These are phyloP conservation scores for Scomber colias DNA, from an alignment of 2,113 vertebrate genomes.

Conservation along the genomic window DNA sequence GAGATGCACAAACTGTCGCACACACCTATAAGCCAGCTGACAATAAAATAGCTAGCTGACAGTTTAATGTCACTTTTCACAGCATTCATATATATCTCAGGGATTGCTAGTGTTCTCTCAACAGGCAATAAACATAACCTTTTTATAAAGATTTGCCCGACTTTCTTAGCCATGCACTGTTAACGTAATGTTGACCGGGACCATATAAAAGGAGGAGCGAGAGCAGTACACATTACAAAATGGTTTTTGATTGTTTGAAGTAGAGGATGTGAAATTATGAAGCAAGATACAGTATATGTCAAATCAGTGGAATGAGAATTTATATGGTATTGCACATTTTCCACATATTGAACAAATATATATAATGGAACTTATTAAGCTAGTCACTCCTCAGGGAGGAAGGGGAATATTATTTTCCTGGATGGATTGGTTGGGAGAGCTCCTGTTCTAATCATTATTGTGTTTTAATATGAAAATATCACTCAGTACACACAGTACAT, in stretches of 20 bases:
- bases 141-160: constrained; percentile 52
- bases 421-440: neutral
- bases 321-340: neutral
- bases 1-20: constrained; percentile 12
- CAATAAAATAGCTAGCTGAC: constrained; percentile 54
- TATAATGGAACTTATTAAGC: constrained; percentile 11
- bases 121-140: constrained; percentile 46
- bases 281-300: constrained; percentile 9
- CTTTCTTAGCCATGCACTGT: constrained; percentile 39
- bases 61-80: constrained; percentile 79
- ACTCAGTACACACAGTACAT: constrained; percentile 3
- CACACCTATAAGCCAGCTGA: constrained; percentile 13
- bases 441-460: constrained; percentile 1
- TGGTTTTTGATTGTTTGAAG: constrained; percentile 48
- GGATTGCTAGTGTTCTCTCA: constrained; percentile 59
- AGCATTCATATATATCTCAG: constrained; percentile 61
- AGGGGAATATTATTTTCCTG: neutral
- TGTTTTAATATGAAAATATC: constrained; percentile 17
- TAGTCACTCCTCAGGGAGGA: neutral
- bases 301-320: constrained; percentile 25
- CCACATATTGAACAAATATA: constrained; percentile 37
- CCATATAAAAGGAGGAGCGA: constrained; percentile 27
- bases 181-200: constrained; percentile 39
- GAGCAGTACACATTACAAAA: constrained; percentile 21
- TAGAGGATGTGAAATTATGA: constrained; percentile 8